Evolutionary conservation across 2,113 vertebrate species (phyloP).

Genomic region (Vidua macroura): DNA sequence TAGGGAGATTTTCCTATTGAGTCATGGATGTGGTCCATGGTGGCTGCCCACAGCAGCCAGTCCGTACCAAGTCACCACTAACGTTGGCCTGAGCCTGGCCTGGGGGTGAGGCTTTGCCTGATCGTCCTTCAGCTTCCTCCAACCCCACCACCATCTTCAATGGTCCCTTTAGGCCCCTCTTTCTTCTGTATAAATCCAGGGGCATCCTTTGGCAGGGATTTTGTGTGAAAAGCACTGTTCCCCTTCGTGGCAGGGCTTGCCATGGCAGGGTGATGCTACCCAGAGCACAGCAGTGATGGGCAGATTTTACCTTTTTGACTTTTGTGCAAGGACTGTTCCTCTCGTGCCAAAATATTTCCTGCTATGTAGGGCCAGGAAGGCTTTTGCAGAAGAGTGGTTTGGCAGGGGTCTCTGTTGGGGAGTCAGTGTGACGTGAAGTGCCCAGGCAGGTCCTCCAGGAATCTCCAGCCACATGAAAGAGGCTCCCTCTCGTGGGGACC

Average conservation of each 20-base stretch:
- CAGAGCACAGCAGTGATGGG: background rate
- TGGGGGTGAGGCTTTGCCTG: background rate
- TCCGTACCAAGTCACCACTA: accelerated
- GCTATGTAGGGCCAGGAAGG: background rate
- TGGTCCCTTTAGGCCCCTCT: background rate
- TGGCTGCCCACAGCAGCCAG: background rate
- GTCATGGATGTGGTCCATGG: accelerated
- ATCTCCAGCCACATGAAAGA: background rate
- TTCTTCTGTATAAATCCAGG: background rate
- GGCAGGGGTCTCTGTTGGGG: background rate
- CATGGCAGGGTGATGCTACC: no score
- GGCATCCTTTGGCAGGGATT: background rate
- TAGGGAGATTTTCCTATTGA: background rate
- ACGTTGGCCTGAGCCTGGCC: background rate
- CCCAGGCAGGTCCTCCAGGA: background rate
- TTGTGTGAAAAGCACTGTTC: background rate
- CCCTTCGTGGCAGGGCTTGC: accelerated
- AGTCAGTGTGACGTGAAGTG: accelerated
- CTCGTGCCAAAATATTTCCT: background rate
- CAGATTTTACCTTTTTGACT: background rate
- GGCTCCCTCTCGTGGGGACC: constrained; percentile 17
- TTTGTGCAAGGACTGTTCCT: background rate
- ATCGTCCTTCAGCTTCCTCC: background rate
- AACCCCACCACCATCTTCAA: accelerated
- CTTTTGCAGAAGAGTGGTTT: background rate